Conservation (phyloP, 2,888 invertebrate genomes). For the Poecilus cupreus region DNA sequence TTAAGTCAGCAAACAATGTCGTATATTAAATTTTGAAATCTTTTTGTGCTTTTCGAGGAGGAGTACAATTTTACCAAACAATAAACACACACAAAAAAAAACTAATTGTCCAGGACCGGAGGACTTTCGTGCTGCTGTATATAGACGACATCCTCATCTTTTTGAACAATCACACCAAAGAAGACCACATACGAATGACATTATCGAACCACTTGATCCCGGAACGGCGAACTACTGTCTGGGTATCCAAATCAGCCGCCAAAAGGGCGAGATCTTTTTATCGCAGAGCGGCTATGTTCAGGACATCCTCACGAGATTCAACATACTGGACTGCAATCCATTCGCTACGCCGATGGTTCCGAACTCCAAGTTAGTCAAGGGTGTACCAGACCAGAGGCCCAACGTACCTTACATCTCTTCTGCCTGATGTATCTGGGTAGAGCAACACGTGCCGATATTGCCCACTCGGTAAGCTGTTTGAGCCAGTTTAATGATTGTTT, state of each 20-base stretch:
- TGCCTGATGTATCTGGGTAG: constrained; percentile 28
- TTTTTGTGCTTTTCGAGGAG: no score
- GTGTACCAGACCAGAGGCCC: not conserved
- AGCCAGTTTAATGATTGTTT: constrained; percentile 62
- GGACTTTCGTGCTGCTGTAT: constrained; percentile 39
- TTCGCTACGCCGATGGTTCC: not conserved
- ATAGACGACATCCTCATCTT: constrained; percentile 55
- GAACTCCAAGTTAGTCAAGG: not conserved
- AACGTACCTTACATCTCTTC: not conserved
- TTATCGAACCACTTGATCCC: not conserved
- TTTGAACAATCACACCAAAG: not conserved
- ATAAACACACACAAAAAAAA: no score
- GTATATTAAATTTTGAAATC: no score
- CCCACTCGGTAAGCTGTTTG: constrained; percentile 57
- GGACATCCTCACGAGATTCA: not conserved
- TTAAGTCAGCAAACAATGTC: no score
- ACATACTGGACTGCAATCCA: constrained; percentile 17
- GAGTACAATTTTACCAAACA: no score
- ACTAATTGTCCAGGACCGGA: not conserved
- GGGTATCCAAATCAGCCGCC: not conserved
- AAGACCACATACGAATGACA: not conserved
- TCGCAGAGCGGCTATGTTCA: not conserved
- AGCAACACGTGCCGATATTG: not conserved
- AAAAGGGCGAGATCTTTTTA: not conserved
- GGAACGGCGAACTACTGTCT: not conserved